phyloP scores from a whole-genome alignment of 1,140 invertebrate genomes.

The Drosophila kohkoa region DNA sequence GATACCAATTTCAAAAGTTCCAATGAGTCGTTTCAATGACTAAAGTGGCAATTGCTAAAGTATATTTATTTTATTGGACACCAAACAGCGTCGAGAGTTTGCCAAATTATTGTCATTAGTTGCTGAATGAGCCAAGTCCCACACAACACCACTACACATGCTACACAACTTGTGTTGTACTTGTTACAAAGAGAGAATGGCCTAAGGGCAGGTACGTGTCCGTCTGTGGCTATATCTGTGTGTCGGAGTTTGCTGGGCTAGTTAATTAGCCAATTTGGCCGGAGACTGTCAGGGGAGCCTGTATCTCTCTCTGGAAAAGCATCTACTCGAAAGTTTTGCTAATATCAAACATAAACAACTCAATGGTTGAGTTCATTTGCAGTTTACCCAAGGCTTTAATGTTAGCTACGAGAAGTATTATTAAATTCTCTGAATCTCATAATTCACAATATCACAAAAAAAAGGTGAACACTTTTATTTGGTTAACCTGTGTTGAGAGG shows the following conservation, averaged over 20 bases:
- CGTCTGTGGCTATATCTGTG: slow-evolving; percentile 9
- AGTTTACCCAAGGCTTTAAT: slow-evolving; percentile 44
- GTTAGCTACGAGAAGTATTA: background rate
- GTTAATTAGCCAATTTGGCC: slow-evolving; percentile 75
- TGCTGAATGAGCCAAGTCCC: slow-evolving; percentile 52
- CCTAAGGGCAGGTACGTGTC: slow-evolving; percentile 40
- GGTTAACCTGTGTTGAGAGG: slow-evolving; percentile 13
- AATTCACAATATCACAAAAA: background rate
- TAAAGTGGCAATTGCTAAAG: slow-evolving; percentile 70
- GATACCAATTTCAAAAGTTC: slow-evolving; percentile 72
- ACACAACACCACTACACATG: slow-evolving; percentile 2
- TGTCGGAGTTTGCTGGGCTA: slow-evolving; percentile 44
- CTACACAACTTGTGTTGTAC: slow-evolving; percentile 28
- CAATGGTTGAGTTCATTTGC: slow-evolving; percentile 45
- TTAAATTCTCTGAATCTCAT: slow-evolving; percentile 14
- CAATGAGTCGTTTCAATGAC: slow-evolving; percentile 57
- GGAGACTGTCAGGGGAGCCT: slow-evolving; percentile 29
- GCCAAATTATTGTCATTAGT: slow-evolving; percentile 82
- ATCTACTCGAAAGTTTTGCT: slow-evolving; percentile 43
- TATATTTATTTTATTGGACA: slow-evolving; percentile 80
- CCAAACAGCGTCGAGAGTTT: slow-evolving; percentile 68
- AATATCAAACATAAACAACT: slow-evolving; percentile 67
- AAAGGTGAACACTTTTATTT: background rate
- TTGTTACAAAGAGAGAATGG: slow-evolving; percentile 43
- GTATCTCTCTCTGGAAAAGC: slow-evolving; percentile 5